These are phyloP conservation scores for Danio aesculapii DNA, from an alignment of 2,797 vertebrate genomes.

Conservation along the genomic window DNA sequence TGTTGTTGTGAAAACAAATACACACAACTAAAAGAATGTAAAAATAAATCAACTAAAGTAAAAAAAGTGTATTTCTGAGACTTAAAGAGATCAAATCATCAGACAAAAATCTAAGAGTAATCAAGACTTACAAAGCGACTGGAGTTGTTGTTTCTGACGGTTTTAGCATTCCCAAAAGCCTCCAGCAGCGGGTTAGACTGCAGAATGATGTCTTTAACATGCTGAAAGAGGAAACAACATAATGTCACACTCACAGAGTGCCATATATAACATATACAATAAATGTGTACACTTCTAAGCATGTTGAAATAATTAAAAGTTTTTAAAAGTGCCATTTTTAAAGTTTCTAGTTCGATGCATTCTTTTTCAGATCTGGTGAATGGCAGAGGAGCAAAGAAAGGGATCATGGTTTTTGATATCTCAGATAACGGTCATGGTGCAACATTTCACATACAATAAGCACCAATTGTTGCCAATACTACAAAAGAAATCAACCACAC, in stretches of 20 bases:
- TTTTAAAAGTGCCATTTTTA: neutral
- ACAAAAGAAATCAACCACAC: constrained; percentile 35
- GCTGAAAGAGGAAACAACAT: constrained; percentile 65
- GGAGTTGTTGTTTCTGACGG: constrained; percentile 87
- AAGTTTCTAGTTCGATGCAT: neutral
- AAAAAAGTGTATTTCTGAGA: too few relatives aligned
- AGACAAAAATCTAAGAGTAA: neutral
- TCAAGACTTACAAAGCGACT: constrained; percentile 84
- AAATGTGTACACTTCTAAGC: neutral
- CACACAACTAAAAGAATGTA: too few relatives aligned
- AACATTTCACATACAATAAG: constrained; percentile 5
- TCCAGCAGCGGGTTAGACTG: constrained; percentile 87
- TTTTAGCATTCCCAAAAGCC: constrained; percentile 87
- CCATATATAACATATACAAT: neutral
- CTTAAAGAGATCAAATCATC: too few relatives aligned
- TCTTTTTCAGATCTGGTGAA: neutral
- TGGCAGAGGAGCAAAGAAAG: neutral
- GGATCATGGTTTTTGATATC: neutral
- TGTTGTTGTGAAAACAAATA: too few relatives aligned
- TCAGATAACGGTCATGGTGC: neutral
- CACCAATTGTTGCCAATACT: neutral
- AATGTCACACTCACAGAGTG: neutral
- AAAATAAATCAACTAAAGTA: too few relatives aligned
- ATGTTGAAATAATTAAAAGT: too few relatives aligned
- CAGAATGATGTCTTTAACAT: constrained; percentile 86